These are phyloP conservation scores for Hybos culiciformis DNA, from an alignment of 2,888 invertebrate genomes.

Conservation along the genomic window DNA sequence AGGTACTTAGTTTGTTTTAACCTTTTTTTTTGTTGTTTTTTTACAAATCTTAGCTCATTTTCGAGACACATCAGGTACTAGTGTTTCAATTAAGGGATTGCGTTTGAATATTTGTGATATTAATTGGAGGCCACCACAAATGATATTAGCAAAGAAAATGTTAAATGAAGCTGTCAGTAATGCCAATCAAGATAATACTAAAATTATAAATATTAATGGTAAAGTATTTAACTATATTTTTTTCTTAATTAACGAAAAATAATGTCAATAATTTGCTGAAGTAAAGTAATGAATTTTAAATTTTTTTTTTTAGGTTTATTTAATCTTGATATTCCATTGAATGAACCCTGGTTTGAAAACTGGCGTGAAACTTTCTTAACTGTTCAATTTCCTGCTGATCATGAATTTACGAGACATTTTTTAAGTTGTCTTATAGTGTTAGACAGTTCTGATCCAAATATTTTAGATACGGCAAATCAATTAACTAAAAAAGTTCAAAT, in stretches of 20 bases:
- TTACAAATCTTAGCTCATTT: slow-evolving; percentile 54
- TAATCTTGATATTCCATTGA: slow-evolving; percentile 54
- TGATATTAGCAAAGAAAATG: slow-evolving; percentile 67
- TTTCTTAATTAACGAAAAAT: too few relatives aligned
- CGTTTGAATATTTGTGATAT: slow-evolving; percentile 71
- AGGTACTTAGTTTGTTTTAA: background rate
- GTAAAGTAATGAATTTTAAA: too few relatives aligned
- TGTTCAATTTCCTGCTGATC: slow-evolving; percentile 80
- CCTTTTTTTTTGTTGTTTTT: slow-evolving; percentile 3
- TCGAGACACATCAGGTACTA: slow-evolving; percentile 65
- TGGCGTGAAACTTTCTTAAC: slow-evolving; percentile 87
- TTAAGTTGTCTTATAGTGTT: slow-evolving; percentile 68
- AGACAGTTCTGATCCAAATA: slow-evolving; percentile 57
- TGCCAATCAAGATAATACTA: slow-evolving; percentile 42
- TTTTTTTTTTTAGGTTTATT: slow-evolving; percentile 36
- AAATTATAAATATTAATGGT: slow-evolving; percentile 44
- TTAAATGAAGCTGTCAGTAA: slow-evolving; percentile 68
- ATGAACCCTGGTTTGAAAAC: slow-evolving; percentile 88
- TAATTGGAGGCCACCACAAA: slow-evolving; percentile 66
- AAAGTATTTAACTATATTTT: slow-evolving; percentile 18
- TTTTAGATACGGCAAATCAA: slow-evolving; percentile 67
- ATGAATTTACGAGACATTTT: slow-evolving; percentile 89
- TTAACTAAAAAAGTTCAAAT: slow-evolving; percentile 69
- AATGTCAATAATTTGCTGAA: too few relatives aligned
- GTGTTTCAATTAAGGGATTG: slow-evolving; percentile 58